Percentiles rank a stretch among this genome's conserved stretches.
Evolutionary conservation across 2,113 vertebrate species (phyloP).

Genomic region (Nycticebus coucang): DNA sequence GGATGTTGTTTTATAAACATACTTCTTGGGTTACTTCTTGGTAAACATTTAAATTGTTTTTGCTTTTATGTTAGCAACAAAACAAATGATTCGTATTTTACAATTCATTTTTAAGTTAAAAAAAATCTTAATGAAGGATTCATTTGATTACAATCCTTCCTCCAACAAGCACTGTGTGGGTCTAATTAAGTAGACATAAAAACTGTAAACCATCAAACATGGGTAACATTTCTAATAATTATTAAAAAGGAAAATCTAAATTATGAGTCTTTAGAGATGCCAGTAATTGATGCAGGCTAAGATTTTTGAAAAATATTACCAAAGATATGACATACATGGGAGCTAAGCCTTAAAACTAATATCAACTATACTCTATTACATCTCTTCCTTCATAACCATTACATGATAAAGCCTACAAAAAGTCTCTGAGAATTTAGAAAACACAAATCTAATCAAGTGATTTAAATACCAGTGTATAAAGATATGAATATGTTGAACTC

Average conservation of each 20-base stretch:
- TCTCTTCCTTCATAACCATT: neutral
- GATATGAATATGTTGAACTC: neutral
- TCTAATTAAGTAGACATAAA: neutral
- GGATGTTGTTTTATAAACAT: neutral
- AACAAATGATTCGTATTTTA: conserved; percentile 34
- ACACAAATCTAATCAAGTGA: conserved; percentile 16
- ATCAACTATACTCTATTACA: neutral
- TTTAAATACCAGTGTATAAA: neutral
- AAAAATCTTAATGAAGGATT: conserved; percentile 44
- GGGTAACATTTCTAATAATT: conserved; percentile 2
- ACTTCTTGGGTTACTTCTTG: conserved; percentile 46
- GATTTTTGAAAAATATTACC: conserved; percentile 5
- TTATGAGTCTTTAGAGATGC: neutral
- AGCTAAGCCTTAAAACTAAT: neutral
- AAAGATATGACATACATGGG: neutral
- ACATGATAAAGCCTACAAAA: neutral
- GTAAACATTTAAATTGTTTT: neutral
- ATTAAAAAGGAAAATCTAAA: neutral
- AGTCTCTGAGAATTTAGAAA: neutral
- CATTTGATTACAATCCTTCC: conserved; percentile 31
- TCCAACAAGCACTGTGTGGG: neutral
- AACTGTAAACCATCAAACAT: conserved; percentile 26
- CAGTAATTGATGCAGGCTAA: neutral
- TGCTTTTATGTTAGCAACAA: conserved; percentile 35
- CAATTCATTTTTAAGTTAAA: conserved; percentile 58